Evolutionary conservation across 2,113 vertebrate genomes (phyloP), one percentile per base, ranked within the genome.

Genomic region (Pangasianodon gigas): DNA sequence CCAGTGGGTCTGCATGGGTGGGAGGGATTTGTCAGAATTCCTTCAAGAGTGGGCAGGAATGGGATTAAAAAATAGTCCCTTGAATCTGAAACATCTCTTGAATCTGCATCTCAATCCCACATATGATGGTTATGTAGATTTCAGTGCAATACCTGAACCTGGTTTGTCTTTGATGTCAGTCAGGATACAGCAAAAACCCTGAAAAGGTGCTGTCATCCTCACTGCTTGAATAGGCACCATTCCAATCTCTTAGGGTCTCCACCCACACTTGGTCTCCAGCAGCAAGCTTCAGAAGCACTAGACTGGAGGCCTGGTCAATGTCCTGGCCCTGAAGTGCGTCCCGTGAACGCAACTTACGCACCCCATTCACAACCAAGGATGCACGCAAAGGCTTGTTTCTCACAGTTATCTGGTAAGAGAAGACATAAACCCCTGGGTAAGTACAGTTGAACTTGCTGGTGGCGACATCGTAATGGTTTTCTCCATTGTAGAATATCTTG

Each of bases 121-220:
- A 84, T 65, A 46, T 84, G 80, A 84, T 56, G 46, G 0, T 86
- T 65, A 74, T 48, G 54, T 26, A 77, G 87, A 89, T 60, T 84
- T 91, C 86, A 90, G 85, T 80, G 80, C 58, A 71, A 84, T 86
- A 65, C 54, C 79, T 79, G 58, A 56, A 67, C 29, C 44, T 44
- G n/a, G 19, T 85, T 48, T 60, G 84, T 44, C 3, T 37, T 62
- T 95, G 90, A 67, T 37, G 37, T 92, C 86, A 93, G 84, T 98
- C 97, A 0, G 97, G 95, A 90, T 98, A 99, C 44, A 99, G 95
- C 91, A 99, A 96, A 91, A 99, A 99, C 11, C 98, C 98, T 0
- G 97, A 97, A 89, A 99, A 99, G 94, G 97, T 94, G 84, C 98
- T 99, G 93, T 99, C 97, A 0, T 99, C 98, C 92, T 99, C 98